Evolutionary conservation across 23 tunicate genomes (phyloP), one percentile per base, ranked within the genome.

Genomic region (Styela plicata): DNA sequence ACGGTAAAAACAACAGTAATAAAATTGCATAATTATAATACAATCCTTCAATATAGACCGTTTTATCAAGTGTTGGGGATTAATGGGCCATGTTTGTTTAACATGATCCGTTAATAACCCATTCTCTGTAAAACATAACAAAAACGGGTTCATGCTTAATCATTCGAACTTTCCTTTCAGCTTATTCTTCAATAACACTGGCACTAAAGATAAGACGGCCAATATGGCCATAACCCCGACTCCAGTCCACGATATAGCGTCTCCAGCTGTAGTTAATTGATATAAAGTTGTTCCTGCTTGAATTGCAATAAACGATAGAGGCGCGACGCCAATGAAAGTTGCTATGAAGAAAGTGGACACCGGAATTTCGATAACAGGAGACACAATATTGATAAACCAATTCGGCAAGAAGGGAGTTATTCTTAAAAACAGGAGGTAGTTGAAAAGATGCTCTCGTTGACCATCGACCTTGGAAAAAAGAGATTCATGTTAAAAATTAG

Each of bases 371-470:
- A 94, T 86, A 30, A 94, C 80, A 25, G 98, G 98, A 31, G 95
- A 89, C 17, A 89, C 95, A 36, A 94, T 80, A 79, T 94, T 94
- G 34, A 94, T 89, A 44, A 94, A 89, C 98, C 98, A 94, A 36
- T 94, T 94, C 2, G 98, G 98, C 2, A 94, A 80, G 64, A 94
- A 89, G 2, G 98, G 98, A 1, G 98, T 94, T 65, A 94, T 89
- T 29, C 98, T 83, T 35, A 94, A 77, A 80, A 94, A 94, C 31
- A 94, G 75, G 13, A 94, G 79, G 76, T 94, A 94, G 73, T 86
- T 86, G 63, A 94, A 86, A 76, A 94, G 34, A 74, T 94, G 85
- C 36, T 85, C 98, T 3, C 95, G 84, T 25, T 89, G 98, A 3
- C 89, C 70, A 36, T 94, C 95, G 53, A 89, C 98, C 95, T 94